Conservation (phyloP, 2,888 invertebrate genomes). For the Carabus problematicus region DNA sequence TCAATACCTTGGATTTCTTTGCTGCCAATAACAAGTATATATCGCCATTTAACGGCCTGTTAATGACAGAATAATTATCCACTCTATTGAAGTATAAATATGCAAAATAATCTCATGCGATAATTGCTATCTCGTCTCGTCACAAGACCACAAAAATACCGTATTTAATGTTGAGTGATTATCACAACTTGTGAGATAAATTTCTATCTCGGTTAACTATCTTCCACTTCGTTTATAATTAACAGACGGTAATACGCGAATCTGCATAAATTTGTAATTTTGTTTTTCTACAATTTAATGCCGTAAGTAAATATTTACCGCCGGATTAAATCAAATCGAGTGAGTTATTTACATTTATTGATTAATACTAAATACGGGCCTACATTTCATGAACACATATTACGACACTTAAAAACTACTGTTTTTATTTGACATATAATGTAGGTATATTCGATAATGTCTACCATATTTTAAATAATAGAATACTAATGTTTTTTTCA, state of each 20-base stretch:
- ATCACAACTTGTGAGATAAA: slow-evolving; percentile 29
- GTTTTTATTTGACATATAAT: not conserved
- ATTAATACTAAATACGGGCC: slow-evolving; percentile 26
- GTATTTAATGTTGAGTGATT: slow-evolving; percentile 35
- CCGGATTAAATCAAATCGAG: slow-evolving; percentile 8
- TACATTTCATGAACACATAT: slow-evolving; percentile 30
- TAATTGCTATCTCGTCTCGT: slow-evolving; percentile 30
- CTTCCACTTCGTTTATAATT: slow-evolving; percentile 31
- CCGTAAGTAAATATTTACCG: slow-evolving; percentile 11
- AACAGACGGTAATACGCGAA: slow-evolving; percentile 24
- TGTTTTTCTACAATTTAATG: slow-evolving; percentile 22
- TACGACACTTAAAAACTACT: not conserved
- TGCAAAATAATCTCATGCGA: slow-evolving; percentile 30
- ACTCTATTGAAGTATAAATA: slow-evolving; percentile 33
- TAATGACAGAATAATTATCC: slow-evolving; percentile 41
- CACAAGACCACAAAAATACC: slow-evolving; percentile 22
- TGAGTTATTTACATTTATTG: slow-evolving; percentile 28
- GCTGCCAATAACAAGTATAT: slow-evolving; percentile 20
- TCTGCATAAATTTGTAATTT: slow-evolving; percentile 28
- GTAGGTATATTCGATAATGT: not conserved
- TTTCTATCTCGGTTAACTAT: slow-evolving; percentile 26
- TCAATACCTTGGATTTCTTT: slow-evolving; percentile 1
- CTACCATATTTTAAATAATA: not conserved
- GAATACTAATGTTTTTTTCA: not conserved
- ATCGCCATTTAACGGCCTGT: slow-evolving; percentile 24